These are phyloP conservation scores for Eublepharis macularius DNA, from an alignment of 2,113 vertebrate species.

Conservation along the genomic window DNA sequence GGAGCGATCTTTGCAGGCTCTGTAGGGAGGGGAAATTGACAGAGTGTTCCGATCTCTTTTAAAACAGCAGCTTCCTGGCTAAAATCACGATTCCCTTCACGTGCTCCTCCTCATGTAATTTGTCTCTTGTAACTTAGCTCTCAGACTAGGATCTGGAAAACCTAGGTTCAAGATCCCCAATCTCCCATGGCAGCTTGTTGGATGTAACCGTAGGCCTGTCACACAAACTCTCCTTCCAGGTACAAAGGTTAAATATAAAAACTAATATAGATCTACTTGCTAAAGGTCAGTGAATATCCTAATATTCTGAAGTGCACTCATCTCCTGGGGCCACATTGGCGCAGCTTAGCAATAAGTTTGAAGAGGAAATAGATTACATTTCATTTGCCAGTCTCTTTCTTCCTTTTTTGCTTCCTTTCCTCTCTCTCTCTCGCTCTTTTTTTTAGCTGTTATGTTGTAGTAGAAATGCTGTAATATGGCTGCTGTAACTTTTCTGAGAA, in stretches of 20 bases:
- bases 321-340: slow-evolving; percentile 16
- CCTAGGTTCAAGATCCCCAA: too few relatives aligned
- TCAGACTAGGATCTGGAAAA: too few relatives aligned
- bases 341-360: slow-evolving; percentile 19
- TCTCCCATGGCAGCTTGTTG: too few relatives aligned
- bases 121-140: too few relatives aligned
- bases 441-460: slow-evolving; percentile 8
- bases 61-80: too few relatives aligned
- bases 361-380: slow-evolving; percentile 35
- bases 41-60: too few relatives aligned
- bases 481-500: slow-evolving; percentile 33
- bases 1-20: too few relatives aligned
- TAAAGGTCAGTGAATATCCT: slow-evolving; percentile 35
- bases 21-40: too few relatives aligned
- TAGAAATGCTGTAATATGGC: slow-evolving; percentile 39
- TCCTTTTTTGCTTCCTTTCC: slow-evolving; percentile 7
- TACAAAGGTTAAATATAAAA: slow-evolving; percentile 10
- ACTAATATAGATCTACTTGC: background rate
- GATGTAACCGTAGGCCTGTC: too few relatives aligned
- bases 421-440: background rate
- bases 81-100: too few relatives aligned
- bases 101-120: too few relatives aligned
- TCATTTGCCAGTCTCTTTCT: slow-evolving; percentile 23
- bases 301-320: slow-evolving; percentile 27
- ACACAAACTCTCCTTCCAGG: slow-evolving; percentile 16